Conservation (phyloP, 2,113 vertebrate genomes). For the Eleginops maclovinus region DNA sequence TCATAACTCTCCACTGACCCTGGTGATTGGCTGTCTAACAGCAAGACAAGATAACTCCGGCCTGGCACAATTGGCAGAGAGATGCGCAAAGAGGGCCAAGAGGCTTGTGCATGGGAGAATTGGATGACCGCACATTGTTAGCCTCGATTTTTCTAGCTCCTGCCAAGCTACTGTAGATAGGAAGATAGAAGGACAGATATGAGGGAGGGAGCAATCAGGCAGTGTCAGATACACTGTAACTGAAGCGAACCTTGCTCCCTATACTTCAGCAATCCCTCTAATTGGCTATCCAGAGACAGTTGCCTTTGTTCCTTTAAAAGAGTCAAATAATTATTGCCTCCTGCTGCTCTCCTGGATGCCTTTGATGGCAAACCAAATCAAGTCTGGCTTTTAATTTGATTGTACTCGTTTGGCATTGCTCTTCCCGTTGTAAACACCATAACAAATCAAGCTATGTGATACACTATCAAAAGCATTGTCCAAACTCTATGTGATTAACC, state of each 20-base stretch:
- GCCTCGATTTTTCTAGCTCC: slow-evolving; percentile 49
- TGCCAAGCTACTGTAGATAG: slow-evolving; percentile 58
- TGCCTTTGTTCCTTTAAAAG: slow-evolving; percentile 71
- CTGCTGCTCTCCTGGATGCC: slow-evolving; percentile 60
- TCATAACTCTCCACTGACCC: slow-evolving; percentile 61
- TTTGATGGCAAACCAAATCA: slow-evolving; percentile 71
- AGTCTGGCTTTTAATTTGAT: slow-evolving; percentile 65
- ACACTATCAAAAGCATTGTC: background rate
- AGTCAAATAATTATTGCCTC: slow-evolving; percentile 72
- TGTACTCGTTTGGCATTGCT: slow-evolving; percentile 52
- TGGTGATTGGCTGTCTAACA: slow-evolving; percentile 61
- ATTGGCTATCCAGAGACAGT: slow-evolving; percentile 78
- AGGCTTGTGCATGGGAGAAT: slow-evolving; percentile 71
- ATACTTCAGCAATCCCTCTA: slow-evolving; percentile 66
- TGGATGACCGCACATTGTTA: slow-evolving; percentile 70
- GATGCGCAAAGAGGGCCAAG: slow-evolving; percentile 58
- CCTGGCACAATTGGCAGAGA: slow-evolving; percentile 68
- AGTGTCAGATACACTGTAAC: slow-evolving; percentile 37
- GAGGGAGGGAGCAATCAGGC: slow-evolving; percentile 39
- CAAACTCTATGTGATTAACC: slow-evolving; percentile 40
- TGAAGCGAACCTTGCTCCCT: slow-evolving; percentile 60
- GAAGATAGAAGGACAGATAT: slow-evolving; percentile 46
- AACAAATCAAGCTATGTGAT: slow-evolving; percentile 46
- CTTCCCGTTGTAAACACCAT: slow-evolving; percentile 59
- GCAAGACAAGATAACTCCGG: slow-evolving; percentile 57